A percentile compares a stretch with the other conserved stretches of the same genome.
phyloP scores from a whole-genome alignment of 2,797 vertebrate genomes.

The Erithacus rubecula region DNA sequence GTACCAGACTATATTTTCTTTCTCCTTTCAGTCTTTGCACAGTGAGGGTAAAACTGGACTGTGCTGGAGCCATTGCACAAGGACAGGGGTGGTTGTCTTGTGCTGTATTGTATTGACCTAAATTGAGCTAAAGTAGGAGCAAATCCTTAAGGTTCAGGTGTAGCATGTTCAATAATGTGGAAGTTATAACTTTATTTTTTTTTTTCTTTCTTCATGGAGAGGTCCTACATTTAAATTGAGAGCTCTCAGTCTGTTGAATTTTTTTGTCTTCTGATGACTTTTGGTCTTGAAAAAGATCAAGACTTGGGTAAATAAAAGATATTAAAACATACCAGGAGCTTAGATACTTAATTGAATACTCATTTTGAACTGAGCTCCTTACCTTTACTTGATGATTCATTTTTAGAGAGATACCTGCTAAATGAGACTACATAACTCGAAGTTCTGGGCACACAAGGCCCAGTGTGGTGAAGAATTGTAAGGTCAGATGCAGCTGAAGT shows the following conservation, averaged over 20 bases:
- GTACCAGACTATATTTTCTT: background rate
- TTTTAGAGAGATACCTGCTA: background rate
- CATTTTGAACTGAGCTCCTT: background rate
- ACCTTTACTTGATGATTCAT: background rate
- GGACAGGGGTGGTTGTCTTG: background rate
- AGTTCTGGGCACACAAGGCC: background rate
- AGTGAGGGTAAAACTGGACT: background rate
- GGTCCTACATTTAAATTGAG: background rate
- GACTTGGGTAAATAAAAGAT: background rate
- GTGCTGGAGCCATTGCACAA: background rate
- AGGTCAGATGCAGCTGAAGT: background rate
- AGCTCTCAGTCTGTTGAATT: background rate
- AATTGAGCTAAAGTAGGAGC: background rate
- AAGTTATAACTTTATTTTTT: background rate
- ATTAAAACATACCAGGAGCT: background rate
- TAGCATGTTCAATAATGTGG: no score
- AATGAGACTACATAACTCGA: background rate
- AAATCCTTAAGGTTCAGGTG: background rate
- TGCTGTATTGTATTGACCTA: background rate
- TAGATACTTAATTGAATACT: background rate
- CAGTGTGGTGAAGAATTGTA: background rate
- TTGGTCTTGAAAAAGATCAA: background rate
- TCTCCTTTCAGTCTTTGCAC: background rate
- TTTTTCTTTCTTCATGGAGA: background rate
- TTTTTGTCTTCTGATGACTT: background rate